Percentiles rank a stretch among this genome's conserved stretches.
Evolutionary conservation across 2,113 vertebrate species (phyloP).

Genomic region (Coryphaenoides rupestris): DNA sequence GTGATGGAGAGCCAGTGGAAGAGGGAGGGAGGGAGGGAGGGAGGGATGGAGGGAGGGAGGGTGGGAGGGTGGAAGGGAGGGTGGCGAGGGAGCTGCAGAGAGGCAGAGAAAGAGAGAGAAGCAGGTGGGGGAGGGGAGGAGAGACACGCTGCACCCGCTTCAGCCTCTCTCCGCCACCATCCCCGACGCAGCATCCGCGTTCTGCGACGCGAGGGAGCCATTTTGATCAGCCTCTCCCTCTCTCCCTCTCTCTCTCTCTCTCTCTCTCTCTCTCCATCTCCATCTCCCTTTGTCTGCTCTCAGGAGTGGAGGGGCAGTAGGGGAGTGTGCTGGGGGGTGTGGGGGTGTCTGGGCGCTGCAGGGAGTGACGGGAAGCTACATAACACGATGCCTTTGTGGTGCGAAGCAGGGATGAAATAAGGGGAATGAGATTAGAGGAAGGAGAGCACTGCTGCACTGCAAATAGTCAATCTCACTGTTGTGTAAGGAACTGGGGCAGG

Average conservation of each 20-base stretch:
- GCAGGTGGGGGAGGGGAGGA: constrained; percentile 57
- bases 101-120: constrained; percentile 45
- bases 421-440: not conserved
- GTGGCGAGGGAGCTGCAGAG: constrained; percentile 15
- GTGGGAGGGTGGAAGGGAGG: constrained; percentile 12
- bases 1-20: constrained; percentile 15
- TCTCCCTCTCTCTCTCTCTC: too few species aligned
- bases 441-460: not conserved
- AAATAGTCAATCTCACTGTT: constrained; percentile 9
- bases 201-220: constrained; percentile 58
- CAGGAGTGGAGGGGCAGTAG: constrained; percentile 6
- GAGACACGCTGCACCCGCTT: constrained; percentile 46
- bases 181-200: constrained; percentile 45
- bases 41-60: not conserved
- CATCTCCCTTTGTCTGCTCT: constrained; percentile 39
- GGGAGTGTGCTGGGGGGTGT: not conserved
- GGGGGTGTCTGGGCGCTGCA: not conserved
- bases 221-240: constrained; percentile 57
- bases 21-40: constrained; percentile 17
- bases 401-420: not conserved
- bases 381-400: not conserved
- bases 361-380: not conserved
- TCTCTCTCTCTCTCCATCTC: constrained; percentile 45
- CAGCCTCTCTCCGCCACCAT: constrained; percentile 52
- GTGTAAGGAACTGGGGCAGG: constrained; percentile 23